phyloP scores from a whole-genome alignment of 37 sponge, comb jelly and placozoan genomes.

The Cliona cf. orientalis region DNA sequence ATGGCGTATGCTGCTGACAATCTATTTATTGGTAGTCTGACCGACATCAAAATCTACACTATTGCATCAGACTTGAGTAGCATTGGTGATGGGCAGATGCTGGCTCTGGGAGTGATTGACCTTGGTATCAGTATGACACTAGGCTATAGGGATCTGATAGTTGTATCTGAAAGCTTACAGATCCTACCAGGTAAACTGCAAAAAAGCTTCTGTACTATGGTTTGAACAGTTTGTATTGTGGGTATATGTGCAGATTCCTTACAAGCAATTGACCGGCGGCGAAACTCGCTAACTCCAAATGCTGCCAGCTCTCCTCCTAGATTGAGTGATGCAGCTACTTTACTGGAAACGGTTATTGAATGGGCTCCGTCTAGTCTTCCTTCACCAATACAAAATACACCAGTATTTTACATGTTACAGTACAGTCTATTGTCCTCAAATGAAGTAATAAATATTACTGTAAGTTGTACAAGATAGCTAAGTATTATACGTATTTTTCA shows the following conservation, averaged over 20 bases:
- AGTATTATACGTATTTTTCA: too few relatives aligned
- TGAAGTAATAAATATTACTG: not conserved
- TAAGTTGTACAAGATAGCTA: too few relatives aligned
- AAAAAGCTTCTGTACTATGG: too few relatives aligned
- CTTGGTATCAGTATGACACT: not conserved
- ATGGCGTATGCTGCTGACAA: constrained; percentile 27
- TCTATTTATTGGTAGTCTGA: constrained; percentile 15
- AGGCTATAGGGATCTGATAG: constrained; percentile 8
- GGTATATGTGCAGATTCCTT: constrained; percentile 6
- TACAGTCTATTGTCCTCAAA: not conserved
- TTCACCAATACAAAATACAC: not conserved
- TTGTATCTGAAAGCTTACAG: not conserved
- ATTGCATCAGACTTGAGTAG: constrained; percentile 18
- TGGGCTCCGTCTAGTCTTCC: constrained; percentile 10
- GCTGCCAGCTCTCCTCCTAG: not conserved
- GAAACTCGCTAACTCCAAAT: not conserved
- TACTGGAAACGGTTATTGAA: constrained; percentile 9
- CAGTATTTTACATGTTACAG: constrained; percentile 10
- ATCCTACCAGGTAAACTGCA: constrained; percentile 31
- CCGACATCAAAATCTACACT: not conserved
- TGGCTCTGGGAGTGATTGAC: constrained; percentile 10
- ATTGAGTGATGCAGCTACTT: not conserved
- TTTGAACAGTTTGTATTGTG: too few relatives aligned
- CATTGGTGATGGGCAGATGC: not conserved
- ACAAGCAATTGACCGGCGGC: not conserved